phyloP scores from a whole-genome alignment of 2,888 invertebrate species.

The Orthosia gothica region DNA sequence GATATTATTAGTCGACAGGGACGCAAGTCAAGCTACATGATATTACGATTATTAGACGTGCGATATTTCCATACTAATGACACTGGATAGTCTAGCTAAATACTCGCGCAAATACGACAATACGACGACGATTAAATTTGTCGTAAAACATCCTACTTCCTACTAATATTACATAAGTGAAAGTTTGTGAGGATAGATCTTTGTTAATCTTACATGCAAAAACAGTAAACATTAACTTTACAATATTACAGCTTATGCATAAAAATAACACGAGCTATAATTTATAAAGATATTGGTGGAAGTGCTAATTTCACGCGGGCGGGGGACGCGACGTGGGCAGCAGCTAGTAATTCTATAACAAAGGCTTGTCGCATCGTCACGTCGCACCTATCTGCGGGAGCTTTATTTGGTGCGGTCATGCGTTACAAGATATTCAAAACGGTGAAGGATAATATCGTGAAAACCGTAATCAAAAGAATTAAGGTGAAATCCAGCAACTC shows the following conservation, averaged over 20 bases:
- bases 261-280: too few species aligned
- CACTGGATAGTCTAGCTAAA: neutral
- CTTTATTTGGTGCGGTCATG: neutral
- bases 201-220: too few species aligned
- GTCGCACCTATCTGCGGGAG: neutral
- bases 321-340: too few species aligned
- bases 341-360: neutral
- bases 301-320: too few species aligned
- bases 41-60: neutral
- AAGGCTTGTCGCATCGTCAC: neutral
- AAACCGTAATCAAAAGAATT: too few species aligned
- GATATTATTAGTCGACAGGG: neutral
- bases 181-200: too few species aligned
- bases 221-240: too few species aligned
- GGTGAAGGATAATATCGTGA: neutral
- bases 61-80: neutral
- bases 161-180: too few species aligned
- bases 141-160: neutral
- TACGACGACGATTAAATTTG: neutral
- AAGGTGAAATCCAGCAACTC: neutral
- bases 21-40: conserved; percentile 5
- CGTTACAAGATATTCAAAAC: neutral
- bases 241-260: too few species aligned
- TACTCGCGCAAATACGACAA: neutral
- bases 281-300: too few species aligned